Percentiles rank a stretch among this genome's conserved stretches.
These are phyloP conservation scores for Phrixothrix hirtus DNA, from an alignment of 2,888 invertebrate genomes.

Conservation along the genomic window DNA sequence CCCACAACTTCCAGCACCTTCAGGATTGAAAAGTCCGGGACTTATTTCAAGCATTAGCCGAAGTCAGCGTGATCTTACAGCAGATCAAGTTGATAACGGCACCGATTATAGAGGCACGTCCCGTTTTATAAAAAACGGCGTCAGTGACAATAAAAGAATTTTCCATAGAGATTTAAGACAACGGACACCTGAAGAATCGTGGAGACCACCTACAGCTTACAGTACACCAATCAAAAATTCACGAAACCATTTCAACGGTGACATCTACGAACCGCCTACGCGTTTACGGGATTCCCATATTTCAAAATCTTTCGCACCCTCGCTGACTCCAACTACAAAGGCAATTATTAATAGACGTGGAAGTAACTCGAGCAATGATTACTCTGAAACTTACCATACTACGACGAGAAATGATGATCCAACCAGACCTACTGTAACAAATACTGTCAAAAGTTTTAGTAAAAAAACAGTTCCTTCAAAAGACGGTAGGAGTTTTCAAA, in stretches of 20 bases:
- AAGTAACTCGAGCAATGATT: constrained; percentile 71
- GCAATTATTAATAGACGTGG: constrained; percentile 60
- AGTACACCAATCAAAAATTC: constrained; percentile 50
- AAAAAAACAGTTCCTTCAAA: constrained; percentile 70
- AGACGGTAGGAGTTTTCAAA: constrained; percentile 67
- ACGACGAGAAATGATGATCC: constrained; percentile 70
- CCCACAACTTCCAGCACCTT: constrained; percentile 72
- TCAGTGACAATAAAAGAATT: constrained; percentile 64
- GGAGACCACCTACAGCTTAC: constrained; percentile 48
- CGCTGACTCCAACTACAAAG: constrained; percentile 54
- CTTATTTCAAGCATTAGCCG: constrained; percentile 84
- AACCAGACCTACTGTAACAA: constrained; percentile 68
- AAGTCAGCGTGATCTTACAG: constrained; percentile 75
- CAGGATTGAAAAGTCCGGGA: constrained; percentile 77
- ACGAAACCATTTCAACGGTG: constrained; percentile 46
- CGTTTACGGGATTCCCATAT: constrained; percentile 48
- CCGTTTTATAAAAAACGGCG: constrained; percentile 62
- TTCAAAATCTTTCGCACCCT: constrained; percentile 41
- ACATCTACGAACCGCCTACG: constrained; percentile 55
- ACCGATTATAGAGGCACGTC: constrained; percentile 62
- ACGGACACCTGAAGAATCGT: constrained; percentile 66
- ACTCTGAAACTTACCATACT: constrained; percentile 72
- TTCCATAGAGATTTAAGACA: constrained; percentile 72
- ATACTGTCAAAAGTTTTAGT: constrained; percentile 70
- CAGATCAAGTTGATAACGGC: constrained; percentile 61